Evolutionary conservation across 2,797 vertebrate species (phyloP), one percentile per base, ranked within the genome.

Genomic region (Melopsittacus undulatus): DNA sequence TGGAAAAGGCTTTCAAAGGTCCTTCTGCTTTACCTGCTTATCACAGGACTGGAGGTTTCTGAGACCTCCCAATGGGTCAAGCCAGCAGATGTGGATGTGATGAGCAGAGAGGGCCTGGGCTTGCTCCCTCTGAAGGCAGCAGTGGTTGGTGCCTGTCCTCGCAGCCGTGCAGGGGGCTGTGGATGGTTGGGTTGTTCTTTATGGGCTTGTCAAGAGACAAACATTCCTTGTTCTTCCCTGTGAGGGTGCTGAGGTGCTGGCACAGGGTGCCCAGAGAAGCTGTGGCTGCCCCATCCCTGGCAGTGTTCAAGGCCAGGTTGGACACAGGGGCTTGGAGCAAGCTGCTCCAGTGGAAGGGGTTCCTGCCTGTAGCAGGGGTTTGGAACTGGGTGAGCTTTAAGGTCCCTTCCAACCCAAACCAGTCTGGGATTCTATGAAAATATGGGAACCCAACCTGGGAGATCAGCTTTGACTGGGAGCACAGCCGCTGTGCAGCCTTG

Each of bases 401-500:
- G 34, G n/a, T 59, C n/a, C n/a, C 23, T 59, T 59, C 34, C 23
- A 36, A 8, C 56, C 23, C 56, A 36, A 17, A 36, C n/a, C 56
- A 26, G n/a, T 8, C 23, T 59, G n/a, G 23, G 23, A 26, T 26
- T 5, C 15, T 59, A 36, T 59, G 56, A 57, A 69, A 40, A 51
- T 4, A 5, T 43, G 57, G 26, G 22, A 16, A n/a, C 13, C 17
- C 49, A 23, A 3, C 14, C 15, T 57, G 8, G 11, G 32, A 74
- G 68, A 40, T 82, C 1, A 27, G 36, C 54, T 94, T 46, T 70
- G 87, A 29, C 84, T 70, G 18, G 23, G 52, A 3, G 43, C 17
- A 1, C 2, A 2, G 48, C n/a, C 62, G 0, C 32, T 59, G 20
- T 30, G 9, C n/a, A 51, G 43, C 12, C 43, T 66, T 80, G 40